Conservation (phyloP, 2,888 invertebrate species). For the Diaperis boleti region DNA sequence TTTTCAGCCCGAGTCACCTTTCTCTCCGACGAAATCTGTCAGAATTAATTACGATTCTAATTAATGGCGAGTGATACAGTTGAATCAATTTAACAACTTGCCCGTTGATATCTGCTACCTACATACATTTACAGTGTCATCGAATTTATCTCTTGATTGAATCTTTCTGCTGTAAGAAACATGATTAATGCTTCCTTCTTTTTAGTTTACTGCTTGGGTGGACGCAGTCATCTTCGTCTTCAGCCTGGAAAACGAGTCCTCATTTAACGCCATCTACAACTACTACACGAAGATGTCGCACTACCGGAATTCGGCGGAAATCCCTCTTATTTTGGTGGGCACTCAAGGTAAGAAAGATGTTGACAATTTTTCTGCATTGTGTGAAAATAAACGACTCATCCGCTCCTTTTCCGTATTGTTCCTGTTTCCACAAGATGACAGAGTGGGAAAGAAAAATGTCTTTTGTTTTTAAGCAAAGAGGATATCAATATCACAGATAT, state of each 20-base stretch:
- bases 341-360: slow-evolving; percentile 99
- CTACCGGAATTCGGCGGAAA: slow-evolving; percentile 90
- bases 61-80: not conserved
- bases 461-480: too few species aligned
- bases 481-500: too few species aligned
- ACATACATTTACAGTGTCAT: not conserved
- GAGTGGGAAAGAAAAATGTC: too few species aligned
- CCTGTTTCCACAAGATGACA: too few species aligned
- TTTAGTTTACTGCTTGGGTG: slow-evolving; percentile 98
- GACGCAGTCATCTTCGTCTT: slow-evolving; percentile 99
- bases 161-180: too few species aligned
- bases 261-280: slow-evolving; percentile 94
- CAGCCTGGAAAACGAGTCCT: slow-evolving; percentile 96
- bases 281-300: slow-evolving; percentile 98
- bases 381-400: too few species aligned
- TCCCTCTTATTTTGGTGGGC: slow-evolving; percentile 96
- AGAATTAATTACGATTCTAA: not conserved
- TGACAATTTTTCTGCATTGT: too few species aligned
- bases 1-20: not conserved
- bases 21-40: not conserved
- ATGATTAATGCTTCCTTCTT: too few species aligned
- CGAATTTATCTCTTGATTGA: too few species aligned
- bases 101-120: not conserved
- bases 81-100: not conserved
- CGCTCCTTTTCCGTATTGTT: not conserved